Conservation (phyloP, 2,888 invertebrate genomes). For the Priocnemis perturbator region DNA sequence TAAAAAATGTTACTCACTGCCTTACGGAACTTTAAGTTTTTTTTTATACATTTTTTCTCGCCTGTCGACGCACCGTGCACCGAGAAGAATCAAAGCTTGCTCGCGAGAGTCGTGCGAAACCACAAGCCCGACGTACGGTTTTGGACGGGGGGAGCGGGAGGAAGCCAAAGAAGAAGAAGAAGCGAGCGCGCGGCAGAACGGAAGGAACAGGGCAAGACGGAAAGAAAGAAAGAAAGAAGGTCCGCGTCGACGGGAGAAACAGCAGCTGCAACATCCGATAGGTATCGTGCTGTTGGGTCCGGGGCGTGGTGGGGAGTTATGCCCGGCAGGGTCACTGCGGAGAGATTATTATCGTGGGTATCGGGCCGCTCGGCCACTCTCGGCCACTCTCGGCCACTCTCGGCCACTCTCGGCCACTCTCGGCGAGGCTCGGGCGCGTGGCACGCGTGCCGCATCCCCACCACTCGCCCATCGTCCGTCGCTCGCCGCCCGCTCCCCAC, state of each 20-base stretch:
- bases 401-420: constrained; percentile 52
- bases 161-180: too few relatives aligned
- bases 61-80: too few relatives aligned
- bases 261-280: constrained; percentile 74
- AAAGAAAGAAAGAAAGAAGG: constrained; percentile 40
- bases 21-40: too few relatives aligned
- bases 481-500: not conserved
- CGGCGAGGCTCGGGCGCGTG: constrained; percentile 66
- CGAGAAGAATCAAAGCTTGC: too few relatives aligned
- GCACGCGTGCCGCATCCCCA: constrained; percentile 65
- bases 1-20: too few relatives aligned
- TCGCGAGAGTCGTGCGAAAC: too few relatives aligned
- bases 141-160: constrained; percentile 4
- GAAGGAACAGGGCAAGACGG: constrained; percentile 37
- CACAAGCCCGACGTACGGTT: too few relatives aligned
- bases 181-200: constrained; percentile 11
- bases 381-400: constrained; percentile 52
- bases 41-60: too few relatives aligned
- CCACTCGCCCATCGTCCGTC: constrained; percentile 35
- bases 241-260: constrained; percentile 62
- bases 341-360: constrained; percentile 68
- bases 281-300: constrained; percentile 59
- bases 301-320: constrained; percentile 53
- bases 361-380: constrained; percentile 37
- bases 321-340: constrained; percentile 55